Evolutionary conservation across 2,888 invertebrate genomes (phyloP).

Genomic region (Hirtodrosophila alboralis): DNA sequence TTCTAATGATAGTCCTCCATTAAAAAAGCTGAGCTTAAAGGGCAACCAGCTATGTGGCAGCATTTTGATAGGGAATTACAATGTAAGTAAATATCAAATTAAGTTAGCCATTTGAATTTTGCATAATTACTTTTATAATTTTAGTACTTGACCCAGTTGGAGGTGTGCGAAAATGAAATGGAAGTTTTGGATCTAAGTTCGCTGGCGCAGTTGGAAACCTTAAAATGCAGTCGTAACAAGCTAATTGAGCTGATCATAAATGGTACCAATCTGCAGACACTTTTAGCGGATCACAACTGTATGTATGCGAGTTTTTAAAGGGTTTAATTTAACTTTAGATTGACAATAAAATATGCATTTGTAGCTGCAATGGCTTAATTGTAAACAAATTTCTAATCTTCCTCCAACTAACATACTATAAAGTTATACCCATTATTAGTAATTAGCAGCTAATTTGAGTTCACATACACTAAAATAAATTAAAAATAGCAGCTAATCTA

Average conservation of each 20-base stretch:
- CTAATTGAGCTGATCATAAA: constrained; percentile 91
- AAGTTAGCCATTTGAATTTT: no score
- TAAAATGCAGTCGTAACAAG: constrained; percentile 91
- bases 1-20: constrained; percentile 82
- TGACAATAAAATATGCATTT: no score
- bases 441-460: no score
- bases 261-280: constrained; percentile 89
- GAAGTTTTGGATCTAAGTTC: constrained; percentile 92
- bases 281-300: constrained; percentile 91
- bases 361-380: no score
- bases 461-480: no score
- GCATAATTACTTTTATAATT: constrained; percentile 73
- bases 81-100: constrained; percentile 86
- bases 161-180: constrained; percentile 93
- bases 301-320: constrained; percentile 39
- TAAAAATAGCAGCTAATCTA: no score
- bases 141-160: constrained; percentile 92
- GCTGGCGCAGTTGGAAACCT: constrained; percentile 89
- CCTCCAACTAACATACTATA: no score
- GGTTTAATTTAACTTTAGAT: not conserved
- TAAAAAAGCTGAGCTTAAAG: constrained; percentile 90
- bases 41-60: constrained; percentile 92
- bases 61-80: constrained; percentile 93
- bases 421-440: no score
- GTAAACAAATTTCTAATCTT: no score